Evolutionary conservation across 2,888 invertebrate species (phyloP).

Genomic region (Eupsilia transversa): DNA sequence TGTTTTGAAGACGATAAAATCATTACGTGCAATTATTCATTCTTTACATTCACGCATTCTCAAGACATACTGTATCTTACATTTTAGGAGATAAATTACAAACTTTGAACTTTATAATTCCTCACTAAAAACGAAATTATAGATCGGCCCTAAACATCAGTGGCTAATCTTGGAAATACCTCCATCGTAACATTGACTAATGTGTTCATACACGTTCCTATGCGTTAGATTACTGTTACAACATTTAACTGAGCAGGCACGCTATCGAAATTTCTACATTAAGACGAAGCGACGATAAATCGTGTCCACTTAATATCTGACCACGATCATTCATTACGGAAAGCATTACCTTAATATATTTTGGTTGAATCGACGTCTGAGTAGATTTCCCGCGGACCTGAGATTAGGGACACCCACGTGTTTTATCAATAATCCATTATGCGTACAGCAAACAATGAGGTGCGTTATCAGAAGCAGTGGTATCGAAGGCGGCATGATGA

Average conservation of each 20-base stretch:
- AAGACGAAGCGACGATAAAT: slow-evolving; percentile 83
- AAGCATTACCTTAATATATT: slow-evolving; percentile 82
- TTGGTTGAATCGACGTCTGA: slow-evolving; percentile 80
- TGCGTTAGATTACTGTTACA: slow-evolving; percentile 82
- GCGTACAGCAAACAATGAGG: slow-evolving; percentile 88
- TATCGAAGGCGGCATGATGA: slow-evolving; percentile 86
- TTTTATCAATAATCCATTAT: slow-evolving; percentile 91
- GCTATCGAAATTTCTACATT: slow-evolving; percentile 85
- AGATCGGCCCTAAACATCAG: slow-evolving; percentile 76
- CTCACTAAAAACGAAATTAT: slow-evolving; percentile 74
- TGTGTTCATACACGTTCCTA: slow-evolving; percentile 80
- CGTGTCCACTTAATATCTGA: slow-evolving; percentile 86
- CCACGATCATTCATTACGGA: slow-evolving; percentile 84
- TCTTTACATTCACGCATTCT: slow-evolving; percentile 59
- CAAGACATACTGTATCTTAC: slow-evolving; percentile 59
- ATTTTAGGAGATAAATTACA: slow-evolving; percentile 78
- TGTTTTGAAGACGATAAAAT: slow-evolving; percentile 67
- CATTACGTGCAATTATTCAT: slow-evolving; percentile 71
- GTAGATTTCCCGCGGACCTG: slow-evolving; percentile 79
- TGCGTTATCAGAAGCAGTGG: slow-evolving; percentile 83
- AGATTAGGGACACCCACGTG: slow-evolving; percentile 90
- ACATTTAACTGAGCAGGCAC: slow-evolving; percentile 81
- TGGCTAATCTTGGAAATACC: slow-evolving; percentile 80
- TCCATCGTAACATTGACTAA: slow-evolving; percentile 83
- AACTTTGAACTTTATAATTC: slow-evolving; percentile 81